These are phyloP conservation scores for Otocyon megalotis DNA, from an alignment of 2,113 vertebrate genomes.

Conservation along the genomic window DNA sequence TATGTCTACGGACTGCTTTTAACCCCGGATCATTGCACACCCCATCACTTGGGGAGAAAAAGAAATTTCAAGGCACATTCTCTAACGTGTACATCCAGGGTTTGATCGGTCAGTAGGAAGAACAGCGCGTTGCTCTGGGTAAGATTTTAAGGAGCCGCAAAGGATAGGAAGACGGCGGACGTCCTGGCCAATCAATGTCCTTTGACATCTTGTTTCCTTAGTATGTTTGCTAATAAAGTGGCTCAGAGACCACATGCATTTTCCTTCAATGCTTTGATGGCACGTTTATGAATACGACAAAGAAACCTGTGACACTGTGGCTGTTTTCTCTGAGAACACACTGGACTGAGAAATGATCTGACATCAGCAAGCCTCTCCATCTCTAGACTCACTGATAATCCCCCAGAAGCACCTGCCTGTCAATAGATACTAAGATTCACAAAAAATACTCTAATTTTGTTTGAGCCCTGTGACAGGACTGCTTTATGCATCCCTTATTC, in stretches of 20 bases:
- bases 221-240: neutral
- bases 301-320: neutral
- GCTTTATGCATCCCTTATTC: neutral
- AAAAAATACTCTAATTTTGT: neutral
- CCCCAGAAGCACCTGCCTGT: neutral
- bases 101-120: neutral
- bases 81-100: accelerated
- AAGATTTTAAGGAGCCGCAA: neutral
- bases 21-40: neutral
- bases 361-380: neutral
- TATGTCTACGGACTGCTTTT: slow-evolving; percentile 52
- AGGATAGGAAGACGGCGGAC: neutral
- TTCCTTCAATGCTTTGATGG: neutral
- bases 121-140: no score
- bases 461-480: neutral
- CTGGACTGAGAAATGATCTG: neutral
- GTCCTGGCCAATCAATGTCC: neutral
- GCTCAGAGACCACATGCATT: neutral
- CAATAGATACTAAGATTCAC: neutral
- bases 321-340: neutral
- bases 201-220: neutral
- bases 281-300: neutral
- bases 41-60: neutral
- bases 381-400: neutral
- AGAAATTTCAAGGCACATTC: neutral